Percentiles rank a stretch among this genome's conserved stretches.
These are phyloP conservation scores for Tinea trinotella DNA, from an alignment of 2,888 invertebrate species.

Conservation along the genomic window DNA sequence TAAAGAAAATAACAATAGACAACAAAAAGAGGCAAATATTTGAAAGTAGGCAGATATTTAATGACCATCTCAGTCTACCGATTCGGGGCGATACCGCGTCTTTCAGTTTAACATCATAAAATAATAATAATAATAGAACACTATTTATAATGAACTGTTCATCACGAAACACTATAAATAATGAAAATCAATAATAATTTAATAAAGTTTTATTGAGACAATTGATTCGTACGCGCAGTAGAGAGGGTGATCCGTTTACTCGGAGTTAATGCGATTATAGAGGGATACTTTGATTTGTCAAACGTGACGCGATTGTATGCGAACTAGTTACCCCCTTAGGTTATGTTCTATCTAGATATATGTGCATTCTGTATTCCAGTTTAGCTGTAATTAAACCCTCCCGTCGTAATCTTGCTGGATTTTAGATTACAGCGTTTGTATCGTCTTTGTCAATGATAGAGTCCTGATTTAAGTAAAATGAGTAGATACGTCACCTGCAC, in stretches of 20 bases:
- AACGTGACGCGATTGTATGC: constrained; percentile 10
- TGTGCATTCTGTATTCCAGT: neutral
- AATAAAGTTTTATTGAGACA: neutral
- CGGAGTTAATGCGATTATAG: constrained; percentile 13
- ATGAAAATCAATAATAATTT: neutral
- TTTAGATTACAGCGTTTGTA: too few relatives aligned
- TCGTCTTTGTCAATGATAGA: too few relatives aligned
- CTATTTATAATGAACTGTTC: too few relatives aligned
- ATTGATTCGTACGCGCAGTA: neutral
- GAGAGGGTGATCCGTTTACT: neutral
- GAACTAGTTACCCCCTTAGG: constrained; percentile 1
- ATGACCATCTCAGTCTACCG: too few relatives aligned
- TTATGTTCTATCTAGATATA: neutral
- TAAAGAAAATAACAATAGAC: too few relatives aligned
- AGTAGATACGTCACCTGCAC: too few relatives aligned
- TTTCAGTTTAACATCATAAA: too few relatives aligned
- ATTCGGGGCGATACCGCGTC: too few relatives aligned
- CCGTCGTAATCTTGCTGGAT: neutral
- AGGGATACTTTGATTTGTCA: constrained; percentile 17
- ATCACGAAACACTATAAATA: neutral
- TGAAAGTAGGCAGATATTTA: too few relatives aligned
- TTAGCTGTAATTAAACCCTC: neutral
- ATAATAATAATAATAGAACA: too few relatives aligned
- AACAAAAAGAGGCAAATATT: too few relatives aligned
- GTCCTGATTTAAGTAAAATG: too few relatives aligned